These are phyloP conservation scores for Chydorus sphaericus DNA, from an alignment of 2,888 invertebrate genomes.

Conservation along the genomic window DNA sequence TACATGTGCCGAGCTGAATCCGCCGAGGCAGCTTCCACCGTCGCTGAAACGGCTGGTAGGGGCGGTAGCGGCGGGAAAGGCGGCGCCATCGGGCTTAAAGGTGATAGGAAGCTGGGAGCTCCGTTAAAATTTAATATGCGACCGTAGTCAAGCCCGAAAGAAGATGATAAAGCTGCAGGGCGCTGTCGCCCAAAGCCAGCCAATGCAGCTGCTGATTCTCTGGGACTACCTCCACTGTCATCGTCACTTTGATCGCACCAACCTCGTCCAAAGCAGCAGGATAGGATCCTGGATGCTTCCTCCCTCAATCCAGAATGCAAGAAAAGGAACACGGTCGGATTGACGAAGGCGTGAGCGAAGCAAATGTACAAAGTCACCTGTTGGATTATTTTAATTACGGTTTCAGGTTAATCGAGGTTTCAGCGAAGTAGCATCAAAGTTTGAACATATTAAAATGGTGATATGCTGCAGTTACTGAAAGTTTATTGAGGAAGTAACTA, in stretches of 20 bases:
- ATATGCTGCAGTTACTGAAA: too few species aligned
- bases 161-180: slow-evolving; percentile 13
- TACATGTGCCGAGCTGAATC: slow-evolving; percentile 9
- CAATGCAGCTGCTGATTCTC: too few species aligned
- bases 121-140: slow-evolving; percentile 2
- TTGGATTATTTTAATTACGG: too few species aligned
- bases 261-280: slow-evolving; percentile 51
- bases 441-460: too few species aligned
- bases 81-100: too few species aligned
- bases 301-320: slow-evolving; percentile 58
- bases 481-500: too few species aligned
- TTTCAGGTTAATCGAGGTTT: too few species aligned
- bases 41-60: slow-evolving; percentile 27
- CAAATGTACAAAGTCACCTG: slow-evolving; percentile 75
- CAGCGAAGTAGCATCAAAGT: too few species aligned
- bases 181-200: slow-evolving; percentile 17
- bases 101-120: background rate
- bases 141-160: slow-evolving; percentile 14
- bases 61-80: slow-evolving; percentile 29
- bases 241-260: too few species aligned
- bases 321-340: slow-evolving; percentile 62
- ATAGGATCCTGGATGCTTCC: slow-evolving; percentile 56
- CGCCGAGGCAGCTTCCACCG: slow-evolving; percentile 16
- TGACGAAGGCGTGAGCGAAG: slow-evolving; percentile 71
- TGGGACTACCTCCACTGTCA: too few species aligned